Evolutionary conservation across 1,140 invertebrate genomes (phyloP), one percentile per base, ranked within the genome.

Genomic region (Macrobrachium nipponense): DNA sequence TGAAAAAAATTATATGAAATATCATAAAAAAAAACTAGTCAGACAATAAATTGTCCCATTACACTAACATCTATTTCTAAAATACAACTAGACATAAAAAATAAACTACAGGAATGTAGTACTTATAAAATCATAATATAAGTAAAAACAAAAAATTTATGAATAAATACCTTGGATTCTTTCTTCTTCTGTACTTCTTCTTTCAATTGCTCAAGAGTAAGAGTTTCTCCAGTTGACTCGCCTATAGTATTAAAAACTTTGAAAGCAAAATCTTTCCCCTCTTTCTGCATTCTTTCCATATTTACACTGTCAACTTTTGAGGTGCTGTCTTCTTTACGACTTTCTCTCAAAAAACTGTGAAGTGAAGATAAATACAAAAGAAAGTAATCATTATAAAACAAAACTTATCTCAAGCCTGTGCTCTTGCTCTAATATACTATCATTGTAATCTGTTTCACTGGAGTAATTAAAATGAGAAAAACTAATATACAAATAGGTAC

Each of bases 171-270:
- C 66, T 86, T 86, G 6, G 77, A 36, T 11, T 86, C 78, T 60
- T 73, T 86, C 84, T 86, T 78, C 58, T 80, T 80, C 68, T 75
- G 58, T 8, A 86, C 68, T 17, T 80, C 66, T 11, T 86, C 75
- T 70, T 43, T 73, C 44, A 86, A 58, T 27, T 86, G 77, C 14
- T 86, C 84, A 1, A 86, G 44, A 44, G 84, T 80, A 27, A 86
- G 64, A 2, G 64, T 44, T 12, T 79, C 59, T 8, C 84, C 77
- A 6, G 77, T 86, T 20, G 27, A 73, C 27, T 86, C 77, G 27
- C 61, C 84, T 66, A 86, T n/a, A 23, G 84, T 73, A 17, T 77
- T 76, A 7, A 86, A 72, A 12, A 86, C 36, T 27, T 59, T 62
- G 61, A 64, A 58, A 6, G 84, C 84, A 43, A 86, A n/a, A 68